A percentile compares a stretch with the other conserved stretches of the same genome.
Evolutionary conservation across 2,113 vertebrate species (phyloP).

Genomic region (Struthio camelus): DNA sequence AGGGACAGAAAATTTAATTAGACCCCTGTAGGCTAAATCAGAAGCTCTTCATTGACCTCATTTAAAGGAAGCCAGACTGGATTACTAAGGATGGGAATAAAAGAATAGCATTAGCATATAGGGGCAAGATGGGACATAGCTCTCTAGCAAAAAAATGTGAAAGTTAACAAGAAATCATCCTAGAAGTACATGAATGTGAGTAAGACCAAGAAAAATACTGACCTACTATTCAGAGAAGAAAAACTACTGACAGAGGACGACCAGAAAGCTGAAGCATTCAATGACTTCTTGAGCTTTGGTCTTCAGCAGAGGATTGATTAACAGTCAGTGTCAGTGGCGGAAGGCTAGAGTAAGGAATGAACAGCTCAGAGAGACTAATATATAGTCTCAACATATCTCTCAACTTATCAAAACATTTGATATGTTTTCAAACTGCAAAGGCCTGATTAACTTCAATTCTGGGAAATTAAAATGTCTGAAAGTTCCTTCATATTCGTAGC

Average conservation of each 20-base stretch:
- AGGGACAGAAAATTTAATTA: not conserved
- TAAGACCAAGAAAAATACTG: not conserved
- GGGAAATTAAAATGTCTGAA: not conserved
- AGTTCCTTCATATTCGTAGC: not conserved
- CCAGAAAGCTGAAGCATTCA: not conserved
- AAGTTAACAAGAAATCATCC: not conserved
- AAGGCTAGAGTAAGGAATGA: not conserved
- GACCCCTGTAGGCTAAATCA: not conserved
- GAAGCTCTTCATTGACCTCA: not conserved
- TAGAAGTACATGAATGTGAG: accelerated
- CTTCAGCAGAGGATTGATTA: not conserved
- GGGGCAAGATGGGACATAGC: accelerated
- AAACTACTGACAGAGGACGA: not conserved
- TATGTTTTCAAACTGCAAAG: not conserved
- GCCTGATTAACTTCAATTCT: not conserved
- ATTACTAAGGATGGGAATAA: not conserved
- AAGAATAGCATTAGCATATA: not conserved
- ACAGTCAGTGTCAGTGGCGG: not conserved
- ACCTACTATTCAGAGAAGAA: not conserved
- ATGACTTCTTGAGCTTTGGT: not conserved
- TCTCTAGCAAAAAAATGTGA: not conserved
- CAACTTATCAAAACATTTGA: no score
- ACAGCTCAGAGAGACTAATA: not conserved
- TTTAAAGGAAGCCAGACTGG: not conserved
- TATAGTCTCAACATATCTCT: no score